Evolutionary conservation across 2,797 vertebrate genomes (phyloP).

Genomic region (Trichosurus vulpecula): DNA sequence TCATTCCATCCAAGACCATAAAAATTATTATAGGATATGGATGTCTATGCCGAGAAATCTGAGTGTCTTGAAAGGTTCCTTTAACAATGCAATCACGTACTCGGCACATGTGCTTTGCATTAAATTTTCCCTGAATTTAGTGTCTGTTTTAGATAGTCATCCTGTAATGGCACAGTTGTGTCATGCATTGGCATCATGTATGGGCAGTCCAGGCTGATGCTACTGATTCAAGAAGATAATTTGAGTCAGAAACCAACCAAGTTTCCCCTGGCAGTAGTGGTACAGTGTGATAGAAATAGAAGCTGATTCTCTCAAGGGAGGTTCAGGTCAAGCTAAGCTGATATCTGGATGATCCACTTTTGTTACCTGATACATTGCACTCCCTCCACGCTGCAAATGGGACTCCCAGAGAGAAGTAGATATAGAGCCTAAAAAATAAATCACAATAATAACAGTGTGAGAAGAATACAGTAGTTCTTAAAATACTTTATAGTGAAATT

Average conservation of each 20-base stretch:
- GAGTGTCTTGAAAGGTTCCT: constrained; percentile 11
- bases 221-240: not conserved
- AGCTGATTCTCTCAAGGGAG: constrained; percentile 41
- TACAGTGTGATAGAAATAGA: constrained; percentile 38
- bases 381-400: not conserved
- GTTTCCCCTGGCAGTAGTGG: constrained; percentile 9
- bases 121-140: not conserved
- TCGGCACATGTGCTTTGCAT: constrained; percentile 32
- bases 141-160: constrained; percentile 33
- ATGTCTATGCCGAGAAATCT: constrained; percentile 56
- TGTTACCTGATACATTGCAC: not conserved
- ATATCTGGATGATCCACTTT: not conserved
- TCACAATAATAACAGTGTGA: not conserved
- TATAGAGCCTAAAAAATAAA: not conserved
- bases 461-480: not conserved
- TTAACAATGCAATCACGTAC: not conserved
- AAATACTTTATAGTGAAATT: not conserved
- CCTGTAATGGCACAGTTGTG: constrained; percentile 11
- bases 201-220: not conserved
- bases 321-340: constrained; percentile 4
- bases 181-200: constrained; percentile 43
- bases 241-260: not conserved
- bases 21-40: constrained; percentile 22
- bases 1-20: constrained; percentile 20
- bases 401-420: not conserved